Evolutionary conservation across 1,140 invertebrate species (phyloP).

Genomic region (Panagrolaimus sp.): DNA sequence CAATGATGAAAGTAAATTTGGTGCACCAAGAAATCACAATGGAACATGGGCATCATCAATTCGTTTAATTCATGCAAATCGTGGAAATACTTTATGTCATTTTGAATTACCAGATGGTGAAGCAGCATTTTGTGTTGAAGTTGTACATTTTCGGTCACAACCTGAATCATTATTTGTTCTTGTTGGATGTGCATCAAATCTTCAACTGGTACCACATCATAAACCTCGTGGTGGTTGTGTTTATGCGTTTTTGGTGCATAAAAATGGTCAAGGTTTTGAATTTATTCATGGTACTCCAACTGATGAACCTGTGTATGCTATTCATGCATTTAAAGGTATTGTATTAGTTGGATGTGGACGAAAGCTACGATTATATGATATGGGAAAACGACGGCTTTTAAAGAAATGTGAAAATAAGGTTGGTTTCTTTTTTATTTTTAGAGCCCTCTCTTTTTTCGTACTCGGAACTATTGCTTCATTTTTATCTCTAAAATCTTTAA

Average conservation of each 20-base stretch:
- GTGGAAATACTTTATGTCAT: conserved; percentile 73
- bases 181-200: conserved; percentile 82
- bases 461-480: no score
- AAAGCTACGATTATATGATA: conserved; percentile 84
- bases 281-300: conserved; percentile 78
- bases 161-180: conserved; percentile 70
- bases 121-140: conserved; percentile 75
- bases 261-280: conserved; percentile 71
- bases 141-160: conserved; percentile 70
- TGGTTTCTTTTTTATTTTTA: conserved; percentile 37
- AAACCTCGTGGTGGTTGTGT: conserved; percentile 71
- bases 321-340: conserved; percentile 83
- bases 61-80: conserved; percentile 80
- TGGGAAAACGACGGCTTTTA: conserved; percentile 91
- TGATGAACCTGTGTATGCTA: conserved; percentile 68
- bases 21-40: conserved; percentile 86
- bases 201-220: conserved; percentile 77
- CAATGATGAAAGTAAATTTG: conserved; percentile 83
- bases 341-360: conserved; percentile 85
- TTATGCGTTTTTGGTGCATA: conserved; percentile 70
- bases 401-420: conserved; percentile 97
- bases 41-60: conserved; percentile 95
- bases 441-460: no score
- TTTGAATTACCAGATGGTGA: conserved; percentile 89
- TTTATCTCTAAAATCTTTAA: no score